Percentiles rank a stretch among this genome's conserved stretches.
Evolutionary conservation across 2,888 invertebrate species (phyloP).

Genomic region (Cephus rjabovi): DNA sequence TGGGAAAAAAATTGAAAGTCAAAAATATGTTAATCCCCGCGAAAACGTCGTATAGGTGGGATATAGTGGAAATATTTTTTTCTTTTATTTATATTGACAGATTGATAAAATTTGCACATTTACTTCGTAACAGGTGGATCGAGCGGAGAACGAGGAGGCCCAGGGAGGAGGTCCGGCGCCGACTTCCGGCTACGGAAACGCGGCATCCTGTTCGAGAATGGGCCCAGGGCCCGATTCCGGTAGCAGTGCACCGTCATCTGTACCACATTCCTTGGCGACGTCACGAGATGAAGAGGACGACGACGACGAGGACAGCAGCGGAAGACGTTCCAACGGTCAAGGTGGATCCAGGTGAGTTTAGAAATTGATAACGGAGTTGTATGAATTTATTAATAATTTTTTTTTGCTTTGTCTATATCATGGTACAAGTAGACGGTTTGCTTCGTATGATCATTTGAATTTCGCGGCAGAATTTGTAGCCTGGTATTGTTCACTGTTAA

Average conservation of each 20-base stretch:
- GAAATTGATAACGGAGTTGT: background rate
- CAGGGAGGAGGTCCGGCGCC: slow-evolving; percentile 58
- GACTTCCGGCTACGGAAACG: slow-evolving; percentile 48
- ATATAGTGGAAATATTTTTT: too few relatives aligned
- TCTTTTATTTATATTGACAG: background rate
- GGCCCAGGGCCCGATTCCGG: slow-evolving; percentile 64
- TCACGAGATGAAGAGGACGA: slow-evolving; percentile 75
- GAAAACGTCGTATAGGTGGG: too few relatives aligned
- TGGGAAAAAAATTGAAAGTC: background rate
- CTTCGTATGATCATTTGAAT: background rate
- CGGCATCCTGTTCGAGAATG: slow-evolving; percentile 62
- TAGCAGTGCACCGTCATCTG: slow-evolving; percentile 63
- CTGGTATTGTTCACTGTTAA: background rate
- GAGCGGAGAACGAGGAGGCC: slow-evolving; percentile 63
- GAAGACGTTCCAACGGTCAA: slow-evolving; percentile 52
- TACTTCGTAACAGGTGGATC: slow-evolving; percentile 56
- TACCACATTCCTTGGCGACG: slow-evolving; percentile 72
- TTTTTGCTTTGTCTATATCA: background rate
- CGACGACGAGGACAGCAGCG: slow-evolving; percentile 70
- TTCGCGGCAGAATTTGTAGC: background rate
- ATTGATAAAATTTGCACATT: background rate
- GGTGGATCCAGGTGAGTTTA: slow-evolving; percentile 59
- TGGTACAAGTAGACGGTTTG: background rate
- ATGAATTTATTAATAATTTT: background rate
- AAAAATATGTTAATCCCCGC: background rate